A percentile compares a stretch with the other conserved stretches of the same genome.
These are phyloP conservation scores for Cantharis rustica DNA, from an alignment of 2,888 invertebrate genomes.

Conservation along the genomic window DNA sequence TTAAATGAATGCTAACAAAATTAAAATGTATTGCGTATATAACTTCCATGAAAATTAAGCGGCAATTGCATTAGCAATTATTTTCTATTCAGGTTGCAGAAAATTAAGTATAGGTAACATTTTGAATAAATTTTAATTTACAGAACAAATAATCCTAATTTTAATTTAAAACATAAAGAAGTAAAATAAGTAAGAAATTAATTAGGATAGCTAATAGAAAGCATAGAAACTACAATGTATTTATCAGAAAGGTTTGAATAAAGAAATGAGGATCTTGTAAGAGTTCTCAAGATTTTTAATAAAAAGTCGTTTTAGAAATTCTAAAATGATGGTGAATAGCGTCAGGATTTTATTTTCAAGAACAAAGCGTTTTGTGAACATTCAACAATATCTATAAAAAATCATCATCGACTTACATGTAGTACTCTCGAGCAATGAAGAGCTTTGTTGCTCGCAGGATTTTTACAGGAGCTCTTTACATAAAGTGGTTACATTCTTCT, in stretches of 20 bases:
- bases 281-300: not conserved
- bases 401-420: constrained; percentile 11
- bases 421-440: constrained; percentile 13
- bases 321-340: not conserved
- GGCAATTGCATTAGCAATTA: not conserved
- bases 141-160: not conserved
- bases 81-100: not conserved
- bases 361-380: constrained; percentile 11
- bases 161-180: not conserved
- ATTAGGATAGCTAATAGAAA: not conserved
- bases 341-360: not conserved
- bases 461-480: constrained; percentile 15
- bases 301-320: not conserved
- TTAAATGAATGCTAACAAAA: not conserved
- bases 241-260: not conserved
- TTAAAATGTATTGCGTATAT: not conserved
- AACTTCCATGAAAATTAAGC: not conserved
- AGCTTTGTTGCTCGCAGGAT: constrained; percentile 20
- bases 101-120: not conserved
- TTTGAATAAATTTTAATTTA: not conserved
- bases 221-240: not conserved
- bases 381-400: constrained; percentile 23
- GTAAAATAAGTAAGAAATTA: not conserved
- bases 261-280: not conserved
- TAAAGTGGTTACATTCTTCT: constrained; percentile 25